These are phyloP conservation scores for Tetramorium simillimum DNA, from an alignment of 1,140 invertebrate genomes.

Conservation along the genomic window DNA sequence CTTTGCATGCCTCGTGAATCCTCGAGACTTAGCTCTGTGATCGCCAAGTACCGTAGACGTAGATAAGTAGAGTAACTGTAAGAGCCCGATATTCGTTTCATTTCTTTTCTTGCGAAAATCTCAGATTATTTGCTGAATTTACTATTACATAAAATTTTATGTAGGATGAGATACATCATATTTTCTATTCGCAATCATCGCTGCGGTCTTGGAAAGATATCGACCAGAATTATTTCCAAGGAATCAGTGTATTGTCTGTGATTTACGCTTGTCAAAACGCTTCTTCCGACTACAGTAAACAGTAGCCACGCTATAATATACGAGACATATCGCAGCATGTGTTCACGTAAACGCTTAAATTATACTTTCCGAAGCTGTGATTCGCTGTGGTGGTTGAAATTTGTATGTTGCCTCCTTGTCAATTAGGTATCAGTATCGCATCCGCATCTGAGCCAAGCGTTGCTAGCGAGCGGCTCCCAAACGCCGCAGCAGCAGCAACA, in stretches of 20 bases:
- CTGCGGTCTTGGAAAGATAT: slow-evolving; percentile 12
- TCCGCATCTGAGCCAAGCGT: slow-evolving; percentile 88
- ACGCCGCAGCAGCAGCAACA: slow-evolving; percentile 69
- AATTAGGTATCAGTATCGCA: slow-evolving; percentile 87
- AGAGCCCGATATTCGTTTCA: neutral
- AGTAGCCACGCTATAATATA: slow-evolving; percentile 26
- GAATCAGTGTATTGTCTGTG: slow-evolving; percentile 17
- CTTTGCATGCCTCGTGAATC: slow-evolving; percentile 59
- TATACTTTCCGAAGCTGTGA: slow-evolving; percentile 7
- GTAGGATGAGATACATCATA: neutral
- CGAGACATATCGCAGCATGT: slow-evolving; percentile 30
- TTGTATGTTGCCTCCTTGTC: slow-evolving; percentile 65
- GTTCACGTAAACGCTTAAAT: slow-evolving; percentile 39
- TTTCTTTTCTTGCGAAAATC: neutral
- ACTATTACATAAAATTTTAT: slow-evolving; percentile 10
- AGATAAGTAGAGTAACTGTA: slow-evolving; percentile 29
- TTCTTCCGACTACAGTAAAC: slow-evolving; percentile 16
- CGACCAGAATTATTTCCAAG: neutral
- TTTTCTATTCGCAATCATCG: slow-evolving; percentile 39
- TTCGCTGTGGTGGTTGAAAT: slow-evolving; percentile 48
- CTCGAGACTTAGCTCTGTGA: slow-evolving; percentile 5
- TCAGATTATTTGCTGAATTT: neutral
- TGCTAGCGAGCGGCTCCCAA: slow-evolving; percentile 85
- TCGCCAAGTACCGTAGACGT: neutral
- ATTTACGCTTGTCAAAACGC: slow-evolving; percentile 47